These are phyloP conservation scores for Aptenodytes forsteri DNA, from an alignment of 2,113 vertebrate genomes.

Conservation along the genomic window DNA sequence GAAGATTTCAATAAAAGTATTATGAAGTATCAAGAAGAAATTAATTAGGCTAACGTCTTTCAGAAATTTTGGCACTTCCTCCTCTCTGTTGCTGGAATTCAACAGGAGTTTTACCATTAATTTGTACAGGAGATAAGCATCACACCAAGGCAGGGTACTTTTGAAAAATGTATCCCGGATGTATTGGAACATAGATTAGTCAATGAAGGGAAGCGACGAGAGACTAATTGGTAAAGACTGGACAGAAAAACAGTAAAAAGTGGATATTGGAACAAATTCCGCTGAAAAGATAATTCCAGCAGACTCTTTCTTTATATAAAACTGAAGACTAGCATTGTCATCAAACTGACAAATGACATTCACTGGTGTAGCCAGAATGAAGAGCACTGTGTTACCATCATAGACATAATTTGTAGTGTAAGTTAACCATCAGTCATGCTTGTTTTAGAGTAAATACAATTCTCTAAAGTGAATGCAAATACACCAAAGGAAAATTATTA, in stretches of 20 bases:
- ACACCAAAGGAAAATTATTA: background rate
- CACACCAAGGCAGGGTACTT: background rate
- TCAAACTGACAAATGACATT: background rate
- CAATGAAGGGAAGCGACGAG: background rate
- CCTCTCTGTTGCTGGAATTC: background rate
- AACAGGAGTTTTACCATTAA: background rate
- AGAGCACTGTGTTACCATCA: background rate
- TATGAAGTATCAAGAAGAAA: background rate
- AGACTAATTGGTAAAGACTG: background rate
- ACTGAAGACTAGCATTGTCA: background rate
- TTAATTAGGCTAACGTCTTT: background rate
- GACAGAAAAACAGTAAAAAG: background rate
- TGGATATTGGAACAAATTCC: background rate
- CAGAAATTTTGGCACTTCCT: background rate
- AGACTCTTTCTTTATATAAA: background rate
- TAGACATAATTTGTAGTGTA: background rate
- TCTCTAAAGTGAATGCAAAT: background rate
- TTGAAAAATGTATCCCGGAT: background rate
- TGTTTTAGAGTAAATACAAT: background rate
- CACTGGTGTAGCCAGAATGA: background rate
- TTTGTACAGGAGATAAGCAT: background rate
- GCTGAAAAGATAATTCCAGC: background rate
- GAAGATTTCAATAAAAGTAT: background rate
- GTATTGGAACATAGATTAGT: background rate
- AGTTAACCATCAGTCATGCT: background rate